Evolutionary conservation across 2,797 vertebrate species (phyloP).

Genomic region (Acipenser transmontanus): DNA sequence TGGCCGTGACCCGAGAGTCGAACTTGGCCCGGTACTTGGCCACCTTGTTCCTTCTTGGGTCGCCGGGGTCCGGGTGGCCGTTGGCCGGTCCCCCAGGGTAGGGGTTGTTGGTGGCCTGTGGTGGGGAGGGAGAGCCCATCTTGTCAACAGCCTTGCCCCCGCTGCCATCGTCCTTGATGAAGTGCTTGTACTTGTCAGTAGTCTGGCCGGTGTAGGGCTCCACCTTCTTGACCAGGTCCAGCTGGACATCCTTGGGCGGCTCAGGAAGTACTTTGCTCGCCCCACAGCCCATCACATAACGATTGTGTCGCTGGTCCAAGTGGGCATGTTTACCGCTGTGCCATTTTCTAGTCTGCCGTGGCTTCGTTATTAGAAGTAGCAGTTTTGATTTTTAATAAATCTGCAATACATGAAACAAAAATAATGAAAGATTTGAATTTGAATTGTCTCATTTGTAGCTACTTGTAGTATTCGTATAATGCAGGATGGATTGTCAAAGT

Average conservation of each 20-base stretch:
- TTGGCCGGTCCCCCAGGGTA: slow-evolving; percentile 29
- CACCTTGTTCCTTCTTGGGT: slow-evolving; percentile 81
- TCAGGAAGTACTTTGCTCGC: slow-evolving; percentile 98
- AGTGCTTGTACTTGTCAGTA: slow-evolving; percentile 84
- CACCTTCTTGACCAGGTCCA: slow-evolving; percentile 93
- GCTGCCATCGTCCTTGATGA: slow-evolving; percentile 73
- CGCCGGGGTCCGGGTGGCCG: slow-evolving; percentile 42
- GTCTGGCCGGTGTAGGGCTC: slow-evolving; percentile 66
- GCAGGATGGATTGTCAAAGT: too few species aligned
- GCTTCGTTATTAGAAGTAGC: too few species aligned
- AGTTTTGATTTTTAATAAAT: too few species aligned
- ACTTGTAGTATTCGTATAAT: too few species aligned
- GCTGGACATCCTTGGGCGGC: slow-evolving; percentile 84
- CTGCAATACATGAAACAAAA: too few species aligned
- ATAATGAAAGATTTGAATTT: too few species aligned
- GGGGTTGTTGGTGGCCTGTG: slow-evolving; percentile 34
- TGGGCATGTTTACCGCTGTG: slow-evolving; percentile 46
- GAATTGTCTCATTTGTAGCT: too few species aligned
- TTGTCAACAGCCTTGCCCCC: slow-evolving; percentile 59
- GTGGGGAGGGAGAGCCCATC: slow-evolving; percentile 52
- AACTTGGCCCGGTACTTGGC: slow-evolving; percentile 95
- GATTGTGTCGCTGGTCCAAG: slow-evolving; percentile 56
- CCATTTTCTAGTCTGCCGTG: too few species aligned
- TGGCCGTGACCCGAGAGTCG: slow-evolving; percentile 90
- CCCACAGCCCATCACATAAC: slow-evolving; percentile 97